Evolutionary conservation across 2,797 vertebrate genomes (phyloP).

Genomic region (Anniella stebbinsi): DNA sequence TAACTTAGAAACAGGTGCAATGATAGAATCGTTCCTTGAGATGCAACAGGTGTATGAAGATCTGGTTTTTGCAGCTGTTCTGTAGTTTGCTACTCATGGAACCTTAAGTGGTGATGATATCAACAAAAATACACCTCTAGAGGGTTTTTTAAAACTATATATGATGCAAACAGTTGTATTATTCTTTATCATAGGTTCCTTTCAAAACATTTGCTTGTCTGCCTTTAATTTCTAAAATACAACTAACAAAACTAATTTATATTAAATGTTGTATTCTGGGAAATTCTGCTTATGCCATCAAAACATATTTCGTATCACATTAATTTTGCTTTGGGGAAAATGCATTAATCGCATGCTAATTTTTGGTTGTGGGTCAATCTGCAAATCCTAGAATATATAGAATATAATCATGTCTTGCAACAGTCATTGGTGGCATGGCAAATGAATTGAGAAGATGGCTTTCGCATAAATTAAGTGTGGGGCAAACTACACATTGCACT

Average conservation of each 20-base stretch:
- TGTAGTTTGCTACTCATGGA: background rate
- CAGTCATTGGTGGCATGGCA: constrained; percentile 62
- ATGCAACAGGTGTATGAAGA: background rate
- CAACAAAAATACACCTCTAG: constrained; percentile 10
- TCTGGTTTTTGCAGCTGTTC: background rate
- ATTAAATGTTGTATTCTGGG: constrained; percentile 44
- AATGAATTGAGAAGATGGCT: constrained; percentile 52
- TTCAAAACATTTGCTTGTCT: constrained; percentile 26
- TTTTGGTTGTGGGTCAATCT: constrained; percentile 56
- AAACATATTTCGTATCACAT: background rate
- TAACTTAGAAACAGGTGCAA: background rate
- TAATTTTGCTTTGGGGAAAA: constrained; percentile 41
- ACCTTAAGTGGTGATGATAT: background rate
- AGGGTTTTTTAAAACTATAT: background rate
- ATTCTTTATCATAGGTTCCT: constrained; percentile 22
- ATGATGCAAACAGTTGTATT: background rate
- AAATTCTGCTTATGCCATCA: constrained; percentile 47
- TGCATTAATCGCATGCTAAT: constrained; percentile 45
- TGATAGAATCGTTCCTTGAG: background rate
- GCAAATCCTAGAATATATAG: constrained; percentile 55
- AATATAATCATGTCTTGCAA: constrained; percentile 54
- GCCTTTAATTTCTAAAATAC: constrained; percentile 34
- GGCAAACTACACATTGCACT: background rate
- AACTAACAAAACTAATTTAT: constrained; percentile 31
- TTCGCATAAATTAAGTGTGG: constrained; percentile 53